These are phyloP conservation scores for Mormyrus hasselquistii DNA, from an alignment of 2,797 vertebrate genomes.

Conservation along the genomic window DNA sequence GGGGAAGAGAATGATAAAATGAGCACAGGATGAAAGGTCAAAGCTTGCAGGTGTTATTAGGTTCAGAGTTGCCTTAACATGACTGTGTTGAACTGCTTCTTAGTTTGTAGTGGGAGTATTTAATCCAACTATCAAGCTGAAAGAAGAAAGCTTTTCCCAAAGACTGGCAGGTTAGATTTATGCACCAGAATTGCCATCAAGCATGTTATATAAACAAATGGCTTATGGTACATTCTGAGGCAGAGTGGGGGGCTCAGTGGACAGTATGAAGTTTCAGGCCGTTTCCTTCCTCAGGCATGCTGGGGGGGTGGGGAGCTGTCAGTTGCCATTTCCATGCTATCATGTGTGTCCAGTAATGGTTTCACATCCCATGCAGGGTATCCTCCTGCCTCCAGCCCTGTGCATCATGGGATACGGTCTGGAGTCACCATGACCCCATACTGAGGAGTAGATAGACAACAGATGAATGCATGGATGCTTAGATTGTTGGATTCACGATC, in stretches of 20 bases:
- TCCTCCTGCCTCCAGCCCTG: background rate
- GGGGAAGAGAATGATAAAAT: background rate
- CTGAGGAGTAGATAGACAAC: background rate
- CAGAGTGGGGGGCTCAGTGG: background rate
- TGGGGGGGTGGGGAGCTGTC: background rate
- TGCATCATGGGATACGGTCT: background rate
- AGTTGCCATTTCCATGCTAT: background rate
- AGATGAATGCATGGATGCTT: background rate
- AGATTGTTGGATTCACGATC: background rate
- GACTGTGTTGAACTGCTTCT: background rate
- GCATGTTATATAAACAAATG: background rate
- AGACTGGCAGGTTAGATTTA: background rate
- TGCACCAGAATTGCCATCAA: background rate
- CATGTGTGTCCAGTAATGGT: background rate
- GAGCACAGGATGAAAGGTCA: background rate
- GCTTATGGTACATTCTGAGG: background rate
- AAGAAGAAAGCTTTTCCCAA: background rate
- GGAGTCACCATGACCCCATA: background rate
- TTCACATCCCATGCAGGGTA: background rate
- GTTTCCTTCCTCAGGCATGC: background rate
- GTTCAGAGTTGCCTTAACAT: background rate
- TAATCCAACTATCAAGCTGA: background rate
- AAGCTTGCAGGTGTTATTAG: background rate
- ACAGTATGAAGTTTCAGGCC: background rate
- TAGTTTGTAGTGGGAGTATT: background rate